phyloP scores from a whole-genome alignment of 2,797 vertebrate species.

The Alcedo atthis region DNA sequence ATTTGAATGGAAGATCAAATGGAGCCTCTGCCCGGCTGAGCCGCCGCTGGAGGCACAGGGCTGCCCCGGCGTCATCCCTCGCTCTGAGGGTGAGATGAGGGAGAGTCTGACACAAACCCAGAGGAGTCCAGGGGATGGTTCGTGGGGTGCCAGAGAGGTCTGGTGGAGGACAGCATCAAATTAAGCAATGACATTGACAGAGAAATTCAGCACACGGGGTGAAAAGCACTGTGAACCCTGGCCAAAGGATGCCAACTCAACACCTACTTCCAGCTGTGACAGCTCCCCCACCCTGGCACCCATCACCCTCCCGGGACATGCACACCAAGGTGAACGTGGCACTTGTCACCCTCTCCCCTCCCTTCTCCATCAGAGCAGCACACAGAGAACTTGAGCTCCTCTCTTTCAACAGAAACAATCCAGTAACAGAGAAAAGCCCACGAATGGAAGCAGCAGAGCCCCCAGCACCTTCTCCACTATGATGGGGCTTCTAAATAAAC shows the following conservation, averaged over 20 bases:
- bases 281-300: not conserved
- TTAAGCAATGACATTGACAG: not conserved
- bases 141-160: not conserved
- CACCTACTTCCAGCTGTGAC: not conserved
- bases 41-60: not conserved
- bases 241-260: not conserved
- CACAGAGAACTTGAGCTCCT: not conserved
- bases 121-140: not conserved
- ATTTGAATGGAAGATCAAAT: constrained; percentile 56
- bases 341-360: not conserved
- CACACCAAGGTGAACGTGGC: rapidly evolving
- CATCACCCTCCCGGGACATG: not conserved
- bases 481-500: not conserved
- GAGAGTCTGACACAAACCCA: not conserved
- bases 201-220: not conserved
- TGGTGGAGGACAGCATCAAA: not conserved
- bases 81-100: rapidly evolving
- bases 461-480: not conserved
- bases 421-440: not conserved
- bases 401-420: not conserved
- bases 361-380: not conserved
- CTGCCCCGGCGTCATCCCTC: not conserved
- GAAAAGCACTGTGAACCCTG: not conserved
- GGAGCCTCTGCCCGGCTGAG: not conserved
- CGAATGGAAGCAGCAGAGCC: not conserved